Evolutionary conservation across 2,113 vertebrate genomes (phyloP).

Genomic region (Rattus rattus): DNA sequence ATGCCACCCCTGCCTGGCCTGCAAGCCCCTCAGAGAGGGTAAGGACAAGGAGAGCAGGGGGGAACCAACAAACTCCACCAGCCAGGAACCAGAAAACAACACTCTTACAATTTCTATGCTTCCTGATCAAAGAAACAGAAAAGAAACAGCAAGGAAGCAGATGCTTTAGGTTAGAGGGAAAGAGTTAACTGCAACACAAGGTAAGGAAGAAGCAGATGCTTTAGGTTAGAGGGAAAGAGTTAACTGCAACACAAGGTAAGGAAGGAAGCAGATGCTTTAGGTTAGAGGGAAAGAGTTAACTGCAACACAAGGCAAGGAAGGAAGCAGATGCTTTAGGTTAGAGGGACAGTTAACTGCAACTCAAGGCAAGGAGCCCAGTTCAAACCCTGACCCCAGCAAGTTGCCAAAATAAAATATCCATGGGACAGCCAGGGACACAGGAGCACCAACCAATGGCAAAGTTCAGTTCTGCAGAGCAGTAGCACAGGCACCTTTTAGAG

Average conservation of each 20-base stretch:
- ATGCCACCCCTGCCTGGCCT: background rate
- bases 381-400: background rate
- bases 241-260: background rate
- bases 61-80: background rate
- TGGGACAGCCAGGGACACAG: too few relatives aligned
- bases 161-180: background rate
- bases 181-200: fast-evolving
- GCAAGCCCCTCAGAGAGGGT: background rate
- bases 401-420: background rate
- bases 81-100: background rate
- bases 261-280: too few relatives aligned
- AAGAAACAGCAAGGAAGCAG: too few relatives aligned
- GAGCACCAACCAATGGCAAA: background rate
- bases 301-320: background rate
- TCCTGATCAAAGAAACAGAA: background rate
- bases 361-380: background rate
- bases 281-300: too few relatives aligned
- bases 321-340: too few relatives aligned
- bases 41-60: background rate
- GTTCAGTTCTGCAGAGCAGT: background rate
- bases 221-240: too few relatives aligned
- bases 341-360: fast-evolving
- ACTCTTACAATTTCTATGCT: background rate
- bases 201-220: too few relatives aligned
- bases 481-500: background rate